Base-by-base conservation (phyloP, 2,113 vertebrate genomes). In the Anguilla japonica region DNA sequence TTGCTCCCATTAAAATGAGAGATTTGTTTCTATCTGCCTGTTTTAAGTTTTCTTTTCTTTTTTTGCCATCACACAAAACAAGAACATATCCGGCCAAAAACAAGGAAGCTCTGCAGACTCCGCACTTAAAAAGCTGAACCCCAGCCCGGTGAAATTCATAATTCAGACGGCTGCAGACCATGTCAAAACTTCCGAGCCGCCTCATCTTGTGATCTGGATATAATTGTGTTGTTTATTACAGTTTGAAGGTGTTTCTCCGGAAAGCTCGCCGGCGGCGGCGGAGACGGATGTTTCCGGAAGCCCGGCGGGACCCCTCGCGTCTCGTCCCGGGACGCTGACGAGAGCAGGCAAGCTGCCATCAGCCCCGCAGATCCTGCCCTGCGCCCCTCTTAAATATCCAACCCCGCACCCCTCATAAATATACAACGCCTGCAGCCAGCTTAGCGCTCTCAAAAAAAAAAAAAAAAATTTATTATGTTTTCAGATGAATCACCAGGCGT, bases 211-310 rank as follows among this genome's bases (percentile, higher is more conserved):
- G 39, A 29, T 2, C 63, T 67, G 18, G 14, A 86, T 39, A 81
- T 60, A 81, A 86, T 3, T 39, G 41, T 26, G 2, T 63, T 85
- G 67, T 85, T 85, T 85, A 79, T 79, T 85, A 85, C 41, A 85
- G 2, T 56, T 84, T 75, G 84, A 84, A 78, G 16, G 41, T 50
- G 41, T 85, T 53, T 39, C 29, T n/a, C 53, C 71, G 14, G 60
- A 9, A 60, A 71, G 63, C 46, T 4, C 29, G 39, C 4, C 26
- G 34, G 22, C 56, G 50, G 81, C 43, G 13, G 57, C 16, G 29
- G 67, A 83, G 86, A 78, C 29, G 60, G 81, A 87, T 87, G 82
- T n/a, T 16, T 39, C 63, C 5, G 26, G 16, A 57, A 40, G 60
- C 20, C 22, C n/a, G 67, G 34, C 63, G n/a, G 86, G 60, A 39